Base-by-base conservation (phyloP, 23 tunicate genomes). In the Aplidium turbinatum region DNA sequence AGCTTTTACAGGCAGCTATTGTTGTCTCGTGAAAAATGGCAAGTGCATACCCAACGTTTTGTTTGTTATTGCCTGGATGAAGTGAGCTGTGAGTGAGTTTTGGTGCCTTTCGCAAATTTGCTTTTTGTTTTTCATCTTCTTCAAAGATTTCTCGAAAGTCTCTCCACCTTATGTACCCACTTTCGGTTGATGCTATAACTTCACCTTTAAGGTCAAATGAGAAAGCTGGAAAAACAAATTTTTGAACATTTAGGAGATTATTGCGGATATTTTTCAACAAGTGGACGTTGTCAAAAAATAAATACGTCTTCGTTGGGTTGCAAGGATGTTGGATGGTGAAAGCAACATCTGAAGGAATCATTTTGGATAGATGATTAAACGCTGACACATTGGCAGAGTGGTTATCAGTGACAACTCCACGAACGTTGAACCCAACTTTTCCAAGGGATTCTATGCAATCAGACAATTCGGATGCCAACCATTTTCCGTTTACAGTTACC, bases 1-100 rank as follows among this genome's bases (percentile, higher is more conserved):
- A 70, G 3, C 76, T 70, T 47, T 48, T 47, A 45, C 76, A 70
- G 4, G 76, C 76, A 3, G 76, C 76, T 35, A 65, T 65, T 5
- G 72, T 65, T 65, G 72, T 13, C 7, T 36, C 48, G 38, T 38
- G 48, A 18, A 38, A 65, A 65, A 65, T 65, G 21, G 72, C 72
- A 3, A 65, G 3, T 11, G 72, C 72, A 2, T 18, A 26, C 4
- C 50, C 72, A 35, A 38, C 50, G 38, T 65, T 65, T 7, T 65
- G 72, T 23, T 65, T 65, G 50, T 65, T 65, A 29, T 35, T 35
- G 28, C 72, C 50, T 9, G 72, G 50, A 65, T 65, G 72, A 27
- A 65, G 50, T n/a, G 50, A 18, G 11, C 28, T 65, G 50, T 4
- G n/a, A 5, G 72, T 65, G 2, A 60, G 36, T 30, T 60, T 60